Conservation (phyloP, 2,888 invertebrate species). For the Catocala nupta region DNA sequence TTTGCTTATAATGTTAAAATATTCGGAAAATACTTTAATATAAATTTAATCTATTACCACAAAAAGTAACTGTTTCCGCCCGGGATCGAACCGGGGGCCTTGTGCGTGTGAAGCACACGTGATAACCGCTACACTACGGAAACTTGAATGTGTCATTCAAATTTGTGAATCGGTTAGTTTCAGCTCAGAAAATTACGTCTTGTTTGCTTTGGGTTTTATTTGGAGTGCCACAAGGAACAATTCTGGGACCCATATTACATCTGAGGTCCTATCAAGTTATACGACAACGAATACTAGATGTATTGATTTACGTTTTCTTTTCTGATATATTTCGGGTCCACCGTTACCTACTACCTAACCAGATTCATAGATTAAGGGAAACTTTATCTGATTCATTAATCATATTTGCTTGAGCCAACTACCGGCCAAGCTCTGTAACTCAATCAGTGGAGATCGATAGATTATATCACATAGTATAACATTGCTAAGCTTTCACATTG, state of each 20-base stretch:
- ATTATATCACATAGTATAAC: too few species aligned
- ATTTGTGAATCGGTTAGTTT: neutral
- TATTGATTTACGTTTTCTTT: too few species aligned
- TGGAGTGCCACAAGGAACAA: neutral
- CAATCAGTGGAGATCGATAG: too few species aligned
- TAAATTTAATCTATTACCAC: neutral
- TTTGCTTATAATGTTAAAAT: too few species aligned
- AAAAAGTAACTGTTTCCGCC: slow-evolving; percentile 85
- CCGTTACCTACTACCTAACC: too few species aligned
- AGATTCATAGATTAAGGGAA: too few species aligned
- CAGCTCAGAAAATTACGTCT: too few species aligned
- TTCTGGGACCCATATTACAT: neutral
- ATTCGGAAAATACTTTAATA: neutral
- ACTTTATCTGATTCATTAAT: neutral
- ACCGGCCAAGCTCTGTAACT: too few species aligned
- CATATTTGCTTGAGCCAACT: neutral
- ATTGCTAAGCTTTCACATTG: too few species aligned
- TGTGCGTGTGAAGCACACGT: slow-evolving; percentile 94
- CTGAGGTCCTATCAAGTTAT: too few species aligned
- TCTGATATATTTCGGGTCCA: too few species aligned
- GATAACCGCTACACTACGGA: slow-evolving; percentile 93
- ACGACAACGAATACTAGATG: too few species aligned
- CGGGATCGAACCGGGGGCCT: slow-evolving; percentile 91
- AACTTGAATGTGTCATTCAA: slow-evolving; percentile 62
- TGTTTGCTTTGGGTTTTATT: neutral